phyloP scores from a whole-genome alignment of 2,113 vertebrate genomes.

The Sinosuthora webbiana region DNA sequence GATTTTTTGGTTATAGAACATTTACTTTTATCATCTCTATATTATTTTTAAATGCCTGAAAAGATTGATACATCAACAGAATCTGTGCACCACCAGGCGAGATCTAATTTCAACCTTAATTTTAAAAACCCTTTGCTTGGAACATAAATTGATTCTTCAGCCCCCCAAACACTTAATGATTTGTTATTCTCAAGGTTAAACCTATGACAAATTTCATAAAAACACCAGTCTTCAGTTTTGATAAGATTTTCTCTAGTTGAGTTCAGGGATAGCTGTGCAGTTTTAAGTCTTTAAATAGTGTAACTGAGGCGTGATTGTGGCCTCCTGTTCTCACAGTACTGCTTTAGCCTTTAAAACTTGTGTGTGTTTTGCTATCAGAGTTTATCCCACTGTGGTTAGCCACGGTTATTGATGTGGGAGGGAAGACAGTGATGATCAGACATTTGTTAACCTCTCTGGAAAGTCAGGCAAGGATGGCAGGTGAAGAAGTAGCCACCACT shows the following conservation, averaged over 20 bases:
- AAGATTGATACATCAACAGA: constrained; percentile 64
- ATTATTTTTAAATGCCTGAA: constrained; percentile 70
- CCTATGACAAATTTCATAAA: constrained; percentile 48
- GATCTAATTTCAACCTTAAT: constrained; percentile 17
- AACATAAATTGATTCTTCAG: constrained; percentile 53
- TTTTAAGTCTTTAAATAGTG: constrained; percentile 23
- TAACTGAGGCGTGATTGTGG: not conserved
- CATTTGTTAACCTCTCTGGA: not conserved
- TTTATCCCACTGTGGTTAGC: constrained; percentile 4
- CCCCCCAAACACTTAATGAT: constrained; percentile 14
- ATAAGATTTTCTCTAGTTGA: constrained; percentile 26
- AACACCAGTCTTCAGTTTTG: constrained; percentile 9
- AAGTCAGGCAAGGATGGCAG: not conserved
- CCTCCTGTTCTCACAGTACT: not conserved
- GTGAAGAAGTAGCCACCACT: not conserved
- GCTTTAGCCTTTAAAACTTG: not conserved
- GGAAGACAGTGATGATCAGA: not conserved
- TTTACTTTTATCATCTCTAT: constrained; percentile 68
- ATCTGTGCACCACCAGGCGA: not conserved
- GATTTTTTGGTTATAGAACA: constrained; percentile 70
- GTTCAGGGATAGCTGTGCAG: constrained; percentile 9
- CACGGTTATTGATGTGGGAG: constrained; percentile 8
- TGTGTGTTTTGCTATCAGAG: not conserved
- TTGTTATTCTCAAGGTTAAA: constrained; percentile 66
- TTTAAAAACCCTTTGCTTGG: constrained; percentile 40